phyloP scores from a whole-genome alignment of 2,888 invertebrate species.

The Agrochola macilenta region DNA sequence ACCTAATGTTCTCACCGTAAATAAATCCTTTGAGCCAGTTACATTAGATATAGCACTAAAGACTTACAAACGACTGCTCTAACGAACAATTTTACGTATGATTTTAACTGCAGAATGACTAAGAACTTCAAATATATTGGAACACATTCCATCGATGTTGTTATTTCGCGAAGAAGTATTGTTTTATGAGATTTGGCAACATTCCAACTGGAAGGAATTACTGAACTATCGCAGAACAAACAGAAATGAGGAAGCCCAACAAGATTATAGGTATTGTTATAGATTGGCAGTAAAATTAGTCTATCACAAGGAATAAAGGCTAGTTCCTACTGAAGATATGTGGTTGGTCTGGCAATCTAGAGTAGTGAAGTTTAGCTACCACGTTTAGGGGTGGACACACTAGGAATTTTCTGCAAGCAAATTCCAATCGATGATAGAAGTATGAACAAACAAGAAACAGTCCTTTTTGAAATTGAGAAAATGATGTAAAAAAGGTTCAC shows the following conservation, averaged over 20 bases:
- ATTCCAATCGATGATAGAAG: background rate
- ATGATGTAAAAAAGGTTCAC: background rate
- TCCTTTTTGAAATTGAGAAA: too few species aligned
- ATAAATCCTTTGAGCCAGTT: conserved; percentile 3
- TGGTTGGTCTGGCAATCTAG: background rate
- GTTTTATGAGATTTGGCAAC: conserved; percentile 39
- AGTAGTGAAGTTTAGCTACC: background rate
- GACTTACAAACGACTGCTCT: background rate
- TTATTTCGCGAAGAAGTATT: conserved; percentile 18
- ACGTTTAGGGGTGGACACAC: background rate
- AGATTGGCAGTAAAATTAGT: background rate
- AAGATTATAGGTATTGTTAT: background rate
- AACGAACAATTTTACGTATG: conserved; percentile 36
- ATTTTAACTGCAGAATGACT: conserved; percentile 26
- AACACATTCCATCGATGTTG: conserved; percentile 26
- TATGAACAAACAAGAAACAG: too few species aligned
- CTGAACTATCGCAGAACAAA: conserved; percentile 11
- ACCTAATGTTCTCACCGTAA: background rate
- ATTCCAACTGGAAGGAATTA: conserved; percentile 30
- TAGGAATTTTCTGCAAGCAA: background rate
- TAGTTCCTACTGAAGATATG: background rate
- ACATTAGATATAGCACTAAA: conserved; percentile 25
- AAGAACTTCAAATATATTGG: conserved; percentile 26
- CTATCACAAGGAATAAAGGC: too few species aligned
- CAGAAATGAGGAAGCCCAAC: conserved; percentile 7